Percentiles rank a stretch among this genome's conserved stretches.
phyloP scores from a whole-genome alignment of 2,797 vertebrate genomes.

The Mycteria americana region DNA sequence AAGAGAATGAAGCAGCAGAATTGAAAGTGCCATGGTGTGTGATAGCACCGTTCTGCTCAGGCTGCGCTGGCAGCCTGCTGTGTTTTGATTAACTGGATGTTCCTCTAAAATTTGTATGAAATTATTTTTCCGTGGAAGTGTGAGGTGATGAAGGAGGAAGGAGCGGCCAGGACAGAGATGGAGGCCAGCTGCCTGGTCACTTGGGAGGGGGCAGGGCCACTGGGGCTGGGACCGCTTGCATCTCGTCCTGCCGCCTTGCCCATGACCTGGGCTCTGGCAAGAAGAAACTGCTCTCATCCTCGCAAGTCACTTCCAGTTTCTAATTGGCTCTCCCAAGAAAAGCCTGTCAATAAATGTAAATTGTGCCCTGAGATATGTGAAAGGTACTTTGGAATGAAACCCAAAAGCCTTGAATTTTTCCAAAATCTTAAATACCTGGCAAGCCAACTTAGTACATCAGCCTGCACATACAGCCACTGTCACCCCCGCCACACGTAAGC shows the following conservation, averaged over 20 bases:
- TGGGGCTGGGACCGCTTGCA: rapidly evolving
- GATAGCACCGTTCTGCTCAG: constrained; percentile 17
- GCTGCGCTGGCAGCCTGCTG: not conserved
- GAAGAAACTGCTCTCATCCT: not conserved
- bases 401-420: not conserved
- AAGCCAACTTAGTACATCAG: not conserved
- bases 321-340: not conserved
- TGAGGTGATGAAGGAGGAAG: not conserved
- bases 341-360: not conserved
- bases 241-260: not conserved
- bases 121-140: not conserved
- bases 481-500: rapidly evolving
- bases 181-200: not conserved
- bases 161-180: not conserved
- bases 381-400: not conserved
- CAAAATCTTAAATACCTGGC: not conserved
- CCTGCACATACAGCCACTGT: not conserved
- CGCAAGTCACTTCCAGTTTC: not conserved
- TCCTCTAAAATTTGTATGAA: constrained; percentile 45
- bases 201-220: not conserved
- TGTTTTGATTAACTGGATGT: constrained; percentile 56
- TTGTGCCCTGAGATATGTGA: not conserved
- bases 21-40: constrained; percentile 34
- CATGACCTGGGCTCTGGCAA: rapidly evolving
- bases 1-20: constrained; percentile 55